These are phyloP conservation scores for Phoebastria nigripes DNA, from an alignment of 2,797 vertebrate species.

Conservation along the genomic window DNA sequence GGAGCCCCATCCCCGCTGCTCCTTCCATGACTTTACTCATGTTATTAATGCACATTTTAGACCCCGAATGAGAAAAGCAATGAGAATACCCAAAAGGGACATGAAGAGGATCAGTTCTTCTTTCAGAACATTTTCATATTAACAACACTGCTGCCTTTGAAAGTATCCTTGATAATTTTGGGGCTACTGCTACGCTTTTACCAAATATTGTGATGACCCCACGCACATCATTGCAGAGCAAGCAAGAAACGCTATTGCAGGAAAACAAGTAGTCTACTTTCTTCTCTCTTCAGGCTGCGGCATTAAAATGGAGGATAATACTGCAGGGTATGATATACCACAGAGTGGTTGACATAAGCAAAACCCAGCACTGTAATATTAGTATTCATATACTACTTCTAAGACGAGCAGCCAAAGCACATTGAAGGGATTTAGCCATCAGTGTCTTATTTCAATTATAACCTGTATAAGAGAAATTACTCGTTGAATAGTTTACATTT, in stretches of 20 bases:
- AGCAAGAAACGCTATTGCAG: background rate
- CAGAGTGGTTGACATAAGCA: background rate
- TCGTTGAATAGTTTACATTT: background rate
- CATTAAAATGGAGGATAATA: background rate
- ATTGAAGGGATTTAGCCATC: background rate
- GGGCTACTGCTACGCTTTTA: background rate
- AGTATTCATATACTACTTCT: background rate
- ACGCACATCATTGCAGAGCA: accelerated
- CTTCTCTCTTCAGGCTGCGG: background rate
- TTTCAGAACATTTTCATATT: background rate
- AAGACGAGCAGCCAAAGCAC: background rate
- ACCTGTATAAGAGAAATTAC: background rate
- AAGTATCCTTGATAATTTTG: background rate
- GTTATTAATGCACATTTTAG: background rate
- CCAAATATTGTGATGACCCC: accelerated
- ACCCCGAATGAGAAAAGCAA: background rate
- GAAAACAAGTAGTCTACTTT: background rate
- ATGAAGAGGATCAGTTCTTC: background rate
- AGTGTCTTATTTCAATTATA: slow-evolving; percentile 1
- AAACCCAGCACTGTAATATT: background rate
- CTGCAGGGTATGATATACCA: background rate
- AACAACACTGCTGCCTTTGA: background rate
- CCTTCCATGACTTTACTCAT: background rate
- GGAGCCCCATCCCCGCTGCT: background rate
- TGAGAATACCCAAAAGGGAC: background rate